Conservation (phyloP, 2,888 invertebrate species). For the Monochamus alternatus region DNA sequence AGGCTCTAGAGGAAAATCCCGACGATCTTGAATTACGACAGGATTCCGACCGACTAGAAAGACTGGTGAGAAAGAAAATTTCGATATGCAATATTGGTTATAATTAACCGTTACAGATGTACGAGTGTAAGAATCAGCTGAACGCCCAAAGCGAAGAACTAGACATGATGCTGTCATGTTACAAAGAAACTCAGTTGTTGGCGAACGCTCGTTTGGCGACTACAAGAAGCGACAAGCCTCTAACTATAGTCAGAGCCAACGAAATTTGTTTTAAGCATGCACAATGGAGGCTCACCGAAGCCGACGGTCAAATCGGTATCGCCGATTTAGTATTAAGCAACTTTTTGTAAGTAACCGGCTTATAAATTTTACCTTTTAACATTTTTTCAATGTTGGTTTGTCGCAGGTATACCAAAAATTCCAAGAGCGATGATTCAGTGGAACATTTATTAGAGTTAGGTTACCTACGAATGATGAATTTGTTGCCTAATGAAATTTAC, state of each 20-base stretch:
- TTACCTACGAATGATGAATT: conserved; percentile 94
- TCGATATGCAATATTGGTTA: not conserved
- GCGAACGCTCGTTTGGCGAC: conserved; percentile 76
- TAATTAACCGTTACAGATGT: conserved; percentile 74
- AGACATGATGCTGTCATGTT: conserved; percentile 95
- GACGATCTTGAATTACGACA: conserved; percentile 75
- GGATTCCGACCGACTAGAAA: conserved; percentile 83
- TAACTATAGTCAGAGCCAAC: conserved; percentile 86
- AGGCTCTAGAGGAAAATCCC: conserved; percentile 82
- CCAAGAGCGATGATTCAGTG: conserved; percentile 96
- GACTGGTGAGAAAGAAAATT: conserved; percentile 71
- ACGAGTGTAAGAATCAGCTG: conserved; percentile 91
- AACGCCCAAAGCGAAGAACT: conserved; percentile 93
- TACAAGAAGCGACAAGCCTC: conserved; percentile 80
- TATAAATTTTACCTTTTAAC: conserved; percentile 24
- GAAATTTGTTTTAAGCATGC: conserved; percentile 99
- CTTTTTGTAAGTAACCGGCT: conserved; percentile 81
- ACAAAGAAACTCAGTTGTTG: conserved; percentile 84
- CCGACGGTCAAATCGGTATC: conserved; percentile 97
- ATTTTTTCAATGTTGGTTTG: conserved; percentile 11
- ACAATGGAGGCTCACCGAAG: conserved; percentile 97
- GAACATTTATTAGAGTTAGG: conserved; percentile 97
- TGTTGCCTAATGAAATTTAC: conserved; percentile 95
- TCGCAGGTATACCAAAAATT: conserved; percentile 92
- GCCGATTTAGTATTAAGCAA: conserved; percentile 96